Percentiles rank a stretch among this genome's conserved stretches.
These are phyloP conservation scores for Galago senegalensis DNA, from an alignment of 2,797 vertebrate genomes.

Conservation along the genomic window DNA sequence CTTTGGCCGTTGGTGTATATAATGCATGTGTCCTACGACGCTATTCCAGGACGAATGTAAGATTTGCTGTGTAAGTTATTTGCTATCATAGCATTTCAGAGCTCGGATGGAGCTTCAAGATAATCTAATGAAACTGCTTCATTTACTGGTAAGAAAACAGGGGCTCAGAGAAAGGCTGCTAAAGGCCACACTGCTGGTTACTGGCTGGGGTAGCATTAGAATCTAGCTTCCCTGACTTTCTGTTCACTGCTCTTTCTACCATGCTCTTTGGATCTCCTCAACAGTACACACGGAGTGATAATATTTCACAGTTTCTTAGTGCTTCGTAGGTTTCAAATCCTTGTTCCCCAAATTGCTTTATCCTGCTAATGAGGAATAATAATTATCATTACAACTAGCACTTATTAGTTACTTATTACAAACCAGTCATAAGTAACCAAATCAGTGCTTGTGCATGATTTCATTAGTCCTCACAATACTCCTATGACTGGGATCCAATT, in stretches of 20 bases:
- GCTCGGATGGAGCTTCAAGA: not conserved
- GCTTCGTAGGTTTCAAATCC: slow-evolving; percentile 37
- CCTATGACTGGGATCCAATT: not conserved
- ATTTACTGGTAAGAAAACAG: not conserved
- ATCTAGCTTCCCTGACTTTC: slow-evolving; percentile 3
- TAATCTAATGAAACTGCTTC: not conserved
- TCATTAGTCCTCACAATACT: not conserved
- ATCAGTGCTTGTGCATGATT: not conserved
- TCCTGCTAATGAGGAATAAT: not conserved
- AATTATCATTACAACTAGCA: slow-evolving; percentile 17
- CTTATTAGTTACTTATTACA: not conserved
- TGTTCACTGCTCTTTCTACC: not conserved
- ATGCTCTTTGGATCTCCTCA: not conserved
- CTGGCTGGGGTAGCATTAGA: not conserved
- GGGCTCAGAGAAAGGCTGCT: not conserved
- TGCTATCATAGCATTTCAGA: slow-evolving; percentile 56
- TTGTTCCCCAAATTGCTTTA: slow-evolving; percentile 4
- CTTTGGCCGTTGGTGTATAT: not conserved
- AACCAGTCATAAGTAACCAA: not conserved
- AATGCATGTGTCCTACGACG: not conserved
- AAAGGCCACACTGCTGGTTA: not conserved
- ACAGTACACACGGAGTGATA: not conserved
- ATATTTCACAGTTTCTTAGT: slow-evolving; percentile 29
- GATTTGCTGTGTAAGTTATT: not conserved
- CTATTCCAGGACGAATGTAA: not conserved